Evolutionary conservation across 23 tunicate genomes (phyloP), one percentile per base, ranked within the genome.

Genomic region (Phallusia fumigata): DNA sequence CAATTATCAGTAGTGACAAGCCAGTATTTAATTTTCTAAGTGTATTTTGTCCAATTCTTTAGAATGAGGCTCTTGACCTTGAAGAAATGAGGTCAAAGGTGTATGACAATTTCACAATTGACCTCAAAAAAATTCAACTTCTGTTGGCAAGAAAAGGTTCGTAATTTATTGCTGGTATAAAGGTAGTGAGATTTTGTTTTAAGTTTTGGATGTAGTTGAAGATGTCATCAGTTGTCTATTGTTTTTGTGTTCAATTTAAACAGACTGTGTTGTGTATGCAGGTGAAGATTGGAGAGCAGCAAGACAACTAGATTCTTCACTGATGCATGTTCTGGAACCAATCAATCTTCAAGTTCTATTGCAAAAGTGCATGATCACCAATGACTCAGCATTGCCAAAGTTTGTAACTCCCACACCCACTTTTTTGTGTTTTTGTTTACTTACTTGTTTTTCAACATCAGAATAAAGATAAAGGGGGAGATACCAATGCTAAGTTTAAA

Each of bases 351-450:
- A 79, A 18, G 79, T 87, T 12, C 31, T 45, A 15, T 45, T 92
- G 6, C 86, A 92, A 64, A 92, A 87, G 76, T 92, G 91, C 80
- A 80, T 87, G 88, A 52, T 92, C n/a, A 33, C 30, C 22, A 92
- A 87, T 65, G 91, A 92, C 45, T 85, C 97, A 33, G 79, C 83
- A 13, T 81, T 92, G 75, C 97, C 97, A 11, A 84, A 65, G 88
- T 87, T 30, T 65, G 88, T 52, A 58, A 21, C 69, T 22, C 11
- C 69, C 28, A 18, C 58, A 51, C 15, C 58, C 18, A 13, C 28
- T 58, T 58, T 22, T 58, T 1, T 21, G 11, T 58, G 13, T 6
- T 58, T 58, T 58, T 58, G 8, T 24, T 74, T 19, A 2, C 8
- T 31, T 74, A 3, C 22, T 21, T 21, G 2, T 13, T 58, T 58